phyloP scores from a whole-genome alignment of 2,888 invertebrate species.

The Lasius platythorax region DNA sequence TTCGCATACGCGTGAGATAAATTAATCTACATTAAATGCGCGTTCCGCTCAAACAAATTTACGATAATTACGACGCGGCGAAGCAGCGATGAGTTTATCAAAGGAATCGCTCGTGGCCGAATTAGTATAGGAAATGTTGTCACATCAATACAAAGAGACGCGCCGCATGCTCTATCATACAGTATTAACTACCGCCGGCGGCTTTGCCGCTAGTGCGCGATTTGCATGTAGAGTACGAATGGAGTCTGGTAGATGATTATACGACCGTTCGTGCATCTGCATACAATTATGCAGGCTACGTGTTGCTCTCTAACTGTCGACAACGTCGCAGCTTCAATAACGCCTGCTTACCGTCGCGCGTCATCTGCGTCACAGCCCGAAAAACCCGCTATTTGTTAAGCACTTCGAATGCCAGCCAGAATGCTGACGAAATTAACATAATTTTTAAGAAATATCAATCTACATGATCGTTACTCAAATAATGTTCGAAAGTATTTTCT shows the following conservation, averaged over 20 bases:
- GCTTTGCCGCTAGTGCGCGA: conserved; percentile 68
- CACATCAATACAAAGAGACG: conserved; percentile 62
- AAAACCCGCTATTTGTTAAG: conserved; percentile 1
- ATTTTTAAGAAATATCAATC: neutral
- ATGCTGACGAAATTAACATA: neutral
- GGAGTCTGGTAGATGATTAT: conserved; percentile 77
- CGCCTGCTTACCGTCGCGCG: conserved; percentile 36
- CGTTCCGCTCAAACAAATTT: conserved; percentile 24
- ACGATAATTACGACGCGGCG: conserved; percentile 32
- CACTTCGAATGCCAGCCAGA: neutral
- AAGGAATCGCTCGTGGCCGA: conserved; percentile 44
- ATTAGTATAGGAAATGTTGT: conserved; percentile 62
- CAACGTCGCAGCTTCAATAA: conserved; percentile 63
- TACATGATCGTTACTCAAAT: neutral
- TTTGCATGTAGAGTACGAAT: conserved; percentile 82
- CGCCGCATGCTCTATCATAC: conserved; percentile 70
- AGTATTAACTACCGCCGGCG: conserved; percentile 68
- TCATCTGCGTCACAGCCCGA: neutral
- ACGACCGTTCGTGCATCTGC: conserved; percentile 77
- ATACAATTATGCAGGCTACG: conserved; percentile 80
- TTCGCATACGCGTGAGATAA: conserved; percentile 23
- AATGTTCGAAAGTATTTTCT: neutral
- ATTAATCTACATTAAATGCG: conserved; percentile 13
- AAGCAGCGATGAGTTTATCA: conserved; percentile 31
- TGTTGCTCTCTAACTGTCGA: conserved; percentile 79